phyloP scores from a whole-genome alignment of 2,113 vertebrate genomes.

The Dolichallabes microphthalmus region DNA sequence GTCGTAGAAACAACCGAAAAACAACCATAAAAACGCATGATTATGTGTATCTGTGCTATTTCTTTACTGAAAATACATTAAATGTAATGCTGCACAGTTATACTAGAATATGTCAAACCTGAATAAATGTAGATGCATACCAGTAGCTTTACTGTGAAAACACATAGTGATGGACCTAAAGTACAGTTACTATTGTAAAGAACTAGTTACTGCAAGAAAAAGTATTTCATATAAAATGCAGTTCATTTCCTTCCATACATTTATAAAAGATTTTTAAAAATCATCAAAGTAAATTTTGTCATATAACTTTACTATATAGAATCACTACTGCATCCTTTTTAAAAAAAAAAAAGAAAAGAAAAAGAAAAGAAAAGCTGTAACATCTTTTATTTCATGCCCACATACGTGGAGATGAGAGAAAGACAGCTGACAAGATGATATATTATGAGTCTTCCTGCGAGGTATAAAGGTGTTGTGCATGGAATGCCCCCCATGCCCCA shows the following conservation, averaged over 20 bases:
- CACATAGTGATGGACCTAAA: neutral
- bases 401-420: neutral
- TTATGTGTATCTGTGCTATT: too few relatives aligned
- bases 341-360: too few relatives aligned
- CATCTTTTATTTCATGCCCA: slow-evolving; percentile 38
- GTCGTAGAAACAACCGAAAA: too few relatives aligned
- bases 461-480: slow-evolving; percentile 12
- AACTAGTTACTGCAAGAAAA: neutral
- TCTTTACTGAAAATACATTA: neutral
- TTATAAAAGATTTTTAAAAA: neutral
- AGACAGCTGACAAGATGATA: slow-evolving; percentile 3
- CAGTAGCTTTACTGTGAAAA: neutral
- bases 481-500: slow-evolving; percentile 14
- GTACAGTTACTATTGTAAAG: too few relatives aligned
- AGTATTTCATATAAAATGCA: neutral
- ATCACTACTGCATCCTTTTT: neutral
- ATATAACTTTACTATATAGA: neutral
- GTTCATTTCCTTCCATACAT: neutral
- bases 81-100: neutral
- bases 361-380: neutral
- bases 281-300: neutral
- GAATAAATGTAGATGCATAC: neutral
- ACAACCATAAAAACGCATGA: too few relatives aligned
- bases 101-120: neutral
- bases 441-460: slow-evolving; percentile 50